These are phyloP conservation scores for Centropristis striata DNA, from an alignment of 2,113 vertebrate species.

Conservation along the genomic window DNA sequence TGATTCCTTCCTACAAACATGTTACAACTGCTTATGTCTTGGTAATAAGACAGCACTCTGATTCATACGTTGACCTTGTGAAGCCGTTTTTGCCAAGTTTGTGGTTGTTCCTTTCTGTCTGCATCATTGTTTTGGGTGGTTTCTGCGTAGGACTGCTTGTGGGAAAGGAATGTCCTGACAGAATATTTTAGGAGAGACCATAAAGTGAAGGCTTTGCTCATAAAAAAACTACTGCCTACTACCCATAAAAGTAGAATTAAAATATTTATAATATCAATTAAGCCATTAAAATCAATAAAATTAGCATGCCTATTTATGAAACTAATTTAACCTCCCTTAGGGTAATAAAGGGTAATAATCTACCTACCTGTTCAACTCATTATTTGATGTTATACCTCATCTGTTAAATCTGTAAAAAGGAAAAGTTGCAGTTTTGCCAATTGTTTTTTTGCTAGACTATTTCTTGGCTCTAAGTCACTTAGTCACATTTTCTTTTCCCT, in stretches of 20 bases:
- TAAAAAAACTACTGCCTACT: background rate
- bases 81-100: background rate
- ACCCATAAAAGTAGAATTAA: background rate
- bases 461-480: too few species aligned
- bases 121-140: slow-evolving; percentile 37
- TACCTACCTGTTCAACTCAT: too few species aligned
- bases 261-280: background rate
- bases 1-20: slow-evolving; percentile 57
- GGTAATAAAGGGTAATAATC: too few species aligned
- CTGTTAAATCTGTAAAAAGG: too few species aligned
- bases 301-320: too few species aligned
- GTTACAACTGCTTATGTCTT: slow-evolving; percentile 1
- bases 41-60: background rate
- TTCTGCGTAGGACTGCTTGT: slow-evolving; percentile 13
- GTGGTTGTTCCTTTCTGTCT: slow-evolving; percentile 47
- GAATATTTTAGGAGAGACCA: background rate
- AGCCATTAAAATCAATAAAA: background rate
- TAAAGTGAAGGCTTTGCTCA: background rate
- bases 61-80: slow-evolving; percentile 18
- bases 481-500: too few species aligned
- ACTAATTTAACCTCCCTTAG: too few species aligned
- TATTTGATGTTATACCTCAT: too few species aligned
- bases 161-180: slow-evolving; percentile 39
- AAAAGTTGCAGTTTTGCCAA: too few species aligned
- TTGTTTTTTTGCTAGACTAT: too few species aligned